A percentile compares a stretch with the other conserved stretches of the same genome.
Conservation (phyloP, 1,140 invertebrate species). For the Pogonognathellus flavescens region DNA sequence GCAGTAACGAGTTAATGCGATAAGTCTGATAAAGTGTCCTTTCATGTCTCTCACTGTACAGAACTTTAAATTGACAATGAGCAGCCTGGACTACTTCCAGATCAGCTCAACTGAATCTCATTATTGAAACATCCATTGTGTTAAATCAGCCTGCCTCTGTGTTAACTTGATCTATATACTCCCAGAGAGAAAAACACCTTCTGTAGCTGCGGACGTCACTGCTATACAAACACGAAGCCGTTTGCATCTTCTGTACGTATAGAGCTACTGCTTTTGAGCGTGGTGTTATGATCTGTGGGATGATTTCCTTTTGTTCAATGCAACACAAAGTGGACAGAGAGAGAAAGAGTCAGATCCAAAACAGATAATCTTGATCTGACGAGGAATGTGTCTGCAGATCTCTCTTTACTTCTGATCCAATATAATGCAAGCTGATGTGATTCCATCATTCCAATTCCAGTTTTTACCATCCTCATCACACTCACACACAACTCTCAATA, state of each 20-base stretch:
- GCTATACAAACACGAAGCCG: too few species aligned
- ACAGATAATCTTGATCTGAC: constrained; percentile 14
- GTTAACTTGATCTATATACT: not conserved
- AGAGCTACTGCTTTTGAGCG: too few species aligned
- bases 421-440: constrained; percentile 21
- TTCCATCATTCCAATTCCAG: constrained; percentile 25
- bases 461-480: not conserved
- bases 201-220: too few species aligned
- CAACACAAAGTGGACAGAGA: not conserved
- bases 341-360: not conserved
- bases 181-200: too few species aligned
- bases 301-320: too few species aligned
- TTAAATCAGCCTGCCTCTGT: not conserved
- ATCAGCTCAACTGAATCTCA: constrained; percentile 38
- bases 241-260: too few species aligned
- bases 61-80: constrained; percentile 22
- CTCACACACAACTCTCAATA: too few species aligned
- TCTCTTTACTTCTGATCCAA: not conserved
- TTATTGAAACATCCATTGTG: not conserved
- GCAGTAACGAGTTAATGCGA: constrained; percentile 25
- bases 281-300: too few species aligned
- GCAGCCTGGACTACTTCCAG: not conserved
- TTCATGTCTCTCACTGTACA: constrained; percentile 11
- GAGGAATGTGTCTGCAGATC: not conserved
- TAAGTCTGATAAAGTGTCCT: constrained; percentile 26